These are phyloP conservation scores for Prolemur simus DNA, from an alignment of 2,113 vertebrate genomes.

Conservation along the genomic window DNA sequence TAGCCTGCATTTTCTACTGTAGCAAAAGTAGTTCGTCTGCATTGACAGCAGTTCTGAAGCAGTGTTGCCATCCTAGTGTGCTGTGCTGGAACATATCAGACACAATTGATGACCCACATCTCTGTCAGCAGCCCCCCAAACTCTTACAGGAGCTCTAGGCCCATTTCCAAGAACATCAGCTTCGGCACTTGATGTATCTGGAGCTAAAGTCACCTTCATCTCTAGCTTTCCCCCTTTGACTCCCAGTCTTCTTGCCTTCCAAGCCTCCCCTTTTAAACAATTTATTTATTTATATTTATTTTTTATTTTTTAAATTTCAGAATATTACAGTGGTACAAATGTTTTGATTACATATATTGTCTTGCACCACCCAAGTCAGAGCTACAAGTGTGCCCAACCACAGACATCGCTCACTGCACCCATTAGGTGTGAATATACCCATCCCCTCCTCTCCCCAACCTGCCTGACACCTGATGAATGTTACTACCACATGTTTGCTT, in stretches of 20 bases:
- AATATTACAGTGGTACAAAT: too few relatives aligned
- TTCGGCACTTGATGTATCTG: neutral
- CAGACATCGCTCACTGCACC: too few relatives aligned
- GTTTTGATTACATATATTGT: too few relatives aligned
- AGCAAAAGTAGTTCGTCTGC: neutral
- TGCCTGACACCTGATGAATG: too few relatives aligned
- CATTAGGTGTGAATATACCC: too few relatives aligned
- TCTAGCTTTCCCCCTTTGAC: neutral
- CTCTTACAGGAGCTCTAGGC: neutral
- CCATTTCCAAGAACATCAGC: neutral
- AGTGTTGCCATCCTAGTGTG: neutral
- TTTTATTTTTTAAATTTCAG: too few relatives aligned
- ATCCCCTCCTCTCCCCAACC: too few relatives aligned
- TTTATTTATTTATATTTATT: too few relatives aligned
- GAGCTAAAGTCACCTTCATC: neutral
- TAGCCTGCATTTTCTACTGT: neutral
- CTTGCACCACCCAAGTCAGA: too few relatives aligned
- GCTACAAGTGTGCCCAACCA: too few relatives aligned
- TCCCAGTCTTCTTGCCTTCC: neutral
- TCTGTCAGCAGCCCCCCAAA: neutral
- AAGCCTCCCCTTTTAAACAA: neutral
- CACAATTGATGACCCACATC: neutral
- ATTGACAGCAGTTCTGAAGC: neutral
- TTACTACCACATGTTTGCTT: neutral
- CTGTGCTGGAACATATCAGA: neutral